These are phyloP conservation scores for Microcebus jonahi DNA, from an alignment of 2,113 vertebrate species.

Conservation along the genomic window DNA sequence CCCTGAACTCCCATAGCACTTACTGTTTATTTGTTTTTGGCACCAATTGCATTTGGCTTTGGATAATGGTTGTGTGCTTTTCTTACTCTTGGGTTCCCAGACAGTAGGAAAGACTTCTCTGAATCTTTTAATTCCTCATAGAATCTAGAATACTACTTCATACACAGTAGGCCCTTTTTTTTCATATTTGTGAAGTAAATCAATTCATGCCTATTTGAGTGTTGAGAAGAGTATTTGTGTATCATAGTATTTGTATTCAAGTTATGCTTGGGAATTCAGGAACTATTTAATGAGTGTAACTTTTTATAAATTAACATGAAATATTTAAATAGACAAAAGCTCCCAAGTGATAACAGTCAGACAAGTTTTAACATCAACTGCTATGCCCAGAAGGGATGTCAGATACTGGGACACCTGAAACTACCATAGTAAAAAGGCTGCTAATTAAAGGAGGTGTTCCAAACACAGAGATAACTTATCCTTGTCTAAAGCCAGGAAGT, in stretches of 20 bases:
- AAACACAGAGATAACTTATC: neutral
- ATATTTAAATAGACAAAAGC: constrained; percentile 58
- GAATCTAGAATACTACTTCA: neutral
- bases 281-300: constrained; percentile 16
- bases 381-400: neutral
- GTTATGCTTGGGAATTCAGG: neutral
- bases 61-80: neutral
- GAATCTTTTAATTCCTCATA: neutral
- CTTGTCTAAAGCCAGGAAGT: neutral
- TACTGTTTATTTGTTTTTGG: neutral
- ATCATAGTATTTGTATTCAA: neutral
- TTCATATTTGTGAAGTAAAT: constrained; percentile 3
- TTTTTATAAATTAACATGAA: constrained; percentile 52
- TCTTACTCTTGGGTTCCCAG: neutral
- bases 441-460: neutral
- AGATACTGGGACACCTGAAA: constrained; percentile 1
- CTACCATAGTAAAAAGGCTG: neutral
- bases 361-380: neutral
- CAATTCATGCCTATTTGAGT: neutral
- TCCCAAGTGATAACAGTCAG: constrained; percentile 12
- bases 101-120: neutral
- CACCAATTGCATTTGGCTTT: neutral
- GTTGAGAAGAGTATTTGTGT: neutral
- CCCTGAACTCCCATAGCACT: neutral
- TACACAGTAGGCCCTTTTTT: neutral